Evolutionary conservation across 2,888 invertebrate species (phyloP).

Genomic region (Rhimphoctona megacephalus): DNA sequence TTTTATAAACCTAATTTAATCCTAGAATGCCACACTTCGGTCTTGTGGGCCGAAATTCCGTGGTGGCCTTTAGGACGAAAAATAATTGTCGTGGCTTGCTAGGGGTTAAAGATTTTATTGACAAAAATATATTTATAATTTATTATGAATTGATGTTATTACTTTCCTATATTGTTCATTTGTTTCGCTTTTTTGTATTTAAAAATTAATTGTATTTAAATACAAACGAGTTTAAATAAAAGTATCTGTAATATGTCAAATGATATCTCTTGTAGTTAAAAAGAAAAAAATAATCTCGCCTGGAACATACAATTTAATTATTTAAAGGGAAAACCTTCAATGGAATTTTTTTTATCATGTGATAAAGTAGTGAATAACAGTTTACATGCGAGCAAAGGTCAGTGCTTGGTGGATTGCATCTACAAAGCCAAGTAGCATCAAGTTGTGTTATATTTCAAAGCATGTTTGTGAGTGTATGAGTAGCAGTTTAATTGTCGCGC

Average conservation of each 20-base stretch:
- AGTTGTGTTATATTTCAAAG: conserved; percentile 2
- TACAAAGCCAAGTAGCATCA: conserved; percentile 5
- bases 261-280: background rate
- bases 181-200: background rate
- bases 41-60: too few species aligned
- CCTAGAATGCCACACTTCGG: background rate
- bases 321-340: background rate
- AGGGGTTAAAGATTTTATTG: background rate
- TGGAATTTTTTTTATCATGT: background rate
- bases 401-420: conserved; percentile 13
- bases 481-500: conserved; percentile 6
- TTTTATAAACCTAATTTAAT: background rate
- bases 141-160: background rate
- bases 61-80: background rate
- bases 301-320: background rate
- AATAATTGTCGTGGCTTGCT: background rate
- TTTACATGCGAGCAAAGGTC: conserved; percentile 37
- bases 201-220: too few species aligned
- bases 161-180: background rate
- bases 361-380: background rate
- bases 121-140: background rate
- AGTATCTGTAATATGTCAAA: too few species aligned
- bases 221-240: background rate
- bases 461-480: conserved; percentile 8
- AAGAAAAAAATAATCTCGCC: background rate